Evolutionary conservation across 2,888 invertebrate species (phyloP).

Genomic region (Asteroscopus sphinx): DNA sequence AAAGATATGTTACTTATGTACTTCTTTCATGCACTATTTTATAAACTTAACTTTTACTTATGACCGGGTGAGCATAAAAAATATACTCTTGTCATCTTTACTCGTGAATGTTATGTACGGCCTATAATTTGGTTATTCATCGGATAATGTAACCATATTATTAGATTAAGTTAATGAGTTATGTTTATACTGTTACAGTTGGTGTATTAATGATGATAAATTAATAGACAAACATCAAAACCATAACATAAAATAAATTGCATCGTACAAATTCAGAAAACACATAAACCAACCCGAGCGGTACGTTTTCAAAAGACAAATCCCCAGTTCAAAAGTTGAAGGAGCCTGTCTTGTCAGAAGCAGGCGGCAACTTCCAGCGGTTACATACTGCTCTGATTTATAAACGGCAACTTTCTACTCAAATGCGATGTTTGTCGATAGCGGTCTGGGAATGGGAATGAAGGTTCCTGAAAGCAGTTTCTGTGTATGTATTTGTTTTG

Average conservation of each 20-base stretch:
- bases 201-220: no score
- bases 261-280: conserved; percentile 18
- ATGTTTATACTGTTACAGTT: no score
- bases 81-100: no score
- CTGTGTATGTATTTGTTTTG: conserved; percentile 11
- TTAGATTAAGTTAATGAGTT: no score
- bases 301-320: conserved; percentile 48
- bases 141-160: no score
- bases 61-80: no score
- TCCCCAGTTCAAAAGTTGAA: conserved; percentile 51
- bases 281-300: conserved; percentile 27
- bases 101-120: no score
- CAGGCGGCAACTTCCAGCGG: conserved; percentile 45
- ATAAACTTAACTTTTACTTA: no score
- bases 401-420: conserved; percentile 45
- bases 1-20: no score
- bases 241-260: conserved; percentile 13
- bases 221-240: conserved; percentile 16
- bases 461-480: conserved; percentile 10
- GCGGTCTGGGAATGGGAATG: conserved; percentile 11
- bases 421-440: conserved; percentile 40
- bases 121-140: no score
- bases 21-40: no score
- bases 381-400: conserved; percentile 49
- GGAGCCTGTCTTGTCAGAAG: conserved; percentile 43